These are phyloP conservation scores for Nomada goodeniana DNA, from an alignment of 2,888 invertebrate genomes.

Conservation along the genomic window DNA sequence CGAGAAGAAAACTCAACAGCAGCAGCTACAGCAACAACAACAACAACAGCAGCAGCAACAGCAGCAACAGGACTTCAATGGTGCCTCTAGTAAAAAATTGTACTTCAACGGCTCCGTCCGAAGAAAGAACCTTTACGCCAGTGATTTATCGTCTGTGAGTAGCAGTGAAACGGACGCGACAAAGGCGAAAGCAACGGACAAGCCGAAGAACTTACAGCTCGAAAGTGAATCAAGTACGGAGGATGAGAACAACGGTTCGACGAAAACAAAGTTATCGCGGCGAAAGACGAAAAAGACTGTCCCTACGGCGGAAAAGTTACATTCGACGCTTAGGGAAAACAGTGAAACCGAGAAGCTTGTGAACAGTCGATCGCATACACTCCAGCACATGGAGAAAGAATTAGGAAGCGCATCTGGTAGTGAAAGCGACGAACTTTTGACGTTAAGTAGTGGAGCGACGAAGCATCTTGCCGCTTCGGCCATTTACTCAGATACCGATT, in stretches of 20 bases:
- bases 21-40: conserved; percentile 16
- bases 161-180: conserved; percentile 84
- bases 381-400: conserved; percentile 91
- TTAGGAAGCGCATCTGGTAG: conserved; percentile 89
- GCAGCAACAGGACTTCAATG: conserved; percentile 87
- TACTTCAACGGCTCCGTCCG: conserved; percentile 91
- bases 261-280: conserved; percentile 62
- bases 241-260: conserved; percentile 83
- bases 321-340: conserved; percentile 81
- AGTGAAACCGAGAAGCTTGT: conserved; percentile 80
- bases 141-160: conserved; percentile 86
- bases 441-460: conserved; percentile 84
- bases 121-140: conserved; percentile 88
- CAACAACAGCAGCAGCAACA: conserved; percentile 38
- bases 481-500: conserved; percentile 94
- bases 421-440: conserved; percentile 92
- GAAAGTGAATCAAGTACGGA: conserved; percentile 87
- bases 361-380: conserved; percentile 85
- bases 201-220: conserved; percentile 76
- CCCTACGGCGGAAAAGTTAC: conserved; percentile 84
- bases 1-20: conserved; percentile 85
- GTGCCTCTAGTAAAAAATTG: conserved; percentile 88
- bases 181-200: conserved; percentile 45
- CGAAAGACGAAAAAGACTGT: conserved; percentile 79
- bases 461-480: conserved; percentile 86